Evolutionary conservation across 2,888 invertebrate species (phyloP), one percentile per base, ranked within the genome.

Genomic region (Formica aserva): DNA sequence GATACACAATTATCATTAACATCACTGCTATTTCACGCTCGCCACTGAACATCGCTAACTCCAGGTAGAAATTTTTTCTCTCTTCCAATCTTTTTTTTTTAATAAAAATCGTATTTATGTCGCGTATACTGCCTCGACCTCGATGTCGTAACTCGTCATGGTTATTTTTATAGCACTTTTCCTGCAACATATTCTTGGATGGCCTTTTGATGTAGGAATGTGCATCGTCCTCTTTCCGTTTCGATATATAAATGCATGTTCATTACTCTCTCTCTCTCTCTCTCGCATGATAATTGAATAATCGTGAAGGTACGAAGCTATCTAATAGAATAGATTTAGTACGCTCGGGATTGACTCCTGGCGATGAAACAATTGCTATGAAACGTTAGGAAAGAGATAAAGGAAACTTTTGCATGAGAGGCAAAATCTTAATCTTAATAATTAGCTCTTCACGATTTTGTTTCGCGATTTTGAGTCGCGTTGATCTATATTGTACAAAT

Each of bases 131-230:
- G 71, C 71, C 71, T n/a, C 67, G 57, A 57, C 48, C 32, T 62
- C 60, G 72, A 72, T 57, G 55, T 66, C 66, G 45, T 65, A 72
- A 71, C 41, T 69, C 41, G 45, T 72, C 48, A 52, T 48, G 74
- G 63, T 57, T 57, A 77, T 84, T 84, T 26, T 85, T 76, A 41
- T 81, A 71, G 77, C 83, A 77, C 60, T 76, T 87, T 80, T 83
- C 69, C 83, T 69, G 77, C 81, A 71, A 60, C 55, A 41, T 62
- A 65, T 75, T 81, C 85, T 65, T 80, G 75, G 78, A 65, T 80
- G 85, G 66, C 82, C 65, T 82, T 85, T 84, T 74, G 82, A 85
- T 72, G 67, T 60, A 60, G 60, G 5, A 29, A n/a, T 69, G 45
- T 60, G 26, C 71, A 76, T 74, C 84, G 74, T 82, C 62, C 55